phyloP scores from a whole-genome alignment of 1,140 invertebrate species.

The Hypsibius dujardini region DNA sequence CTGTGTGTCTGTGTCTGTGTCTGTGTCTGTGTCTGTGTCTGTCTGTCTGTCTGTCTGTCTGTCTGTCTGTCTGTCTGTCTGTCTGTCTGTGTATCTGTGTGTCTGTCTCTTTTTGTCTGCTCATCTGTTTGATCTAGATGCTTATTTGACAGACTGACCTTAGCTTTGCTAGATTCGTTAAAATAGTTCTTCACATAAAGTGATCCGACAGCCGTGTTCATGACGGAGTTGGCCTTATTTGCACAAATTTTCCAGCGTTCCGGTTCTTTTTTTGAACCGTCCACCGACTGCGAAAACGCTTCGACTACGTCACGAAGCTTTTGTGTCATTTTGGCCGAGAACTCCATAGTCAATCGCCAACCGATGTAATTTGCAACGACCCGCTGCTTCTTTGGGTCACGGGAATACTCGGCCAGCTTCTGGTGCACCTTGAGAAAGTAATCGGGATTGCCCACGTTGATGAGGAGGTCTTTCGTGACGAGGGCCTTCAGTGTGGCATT shows the following conservation, averaged over 20 bases:
- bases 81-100: too few species aligned
- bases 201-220: constrained; percentile 63
- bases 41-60: too few species aligned
- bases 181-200: constrained; percentile 72
- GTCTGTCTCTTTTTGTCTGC: too few species aligned
- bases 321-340: background rate
- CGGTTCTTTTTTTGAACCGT: constrained; percentile 37
- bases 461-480: background rate
- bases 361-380: constrained; percentile 10
- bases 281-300: background rate
- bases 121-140: too few species aligned
- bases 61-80: too few species aligned
- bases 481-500: constrained; percentile 10
- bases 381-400: background rate
- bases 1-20: too few species aligned
- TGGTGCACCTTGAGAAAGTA: background rate
- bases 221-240: constrained; percentile 56
- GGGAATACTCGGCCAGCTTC: background rate
- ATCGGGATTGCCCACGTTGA: constrained; percentile 12
- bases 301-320: constrained; percentile 5
- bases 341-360: constrained; percentile 15
- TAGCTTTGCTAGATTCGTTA: constrained; percentile 57
- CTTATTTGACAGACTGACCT: constrained; percentile 37
- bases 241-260: constrained; percentile 65
- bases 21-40: too few species aligned